Base-by-base conservation (phyloP, 2,888 invertebrate species). In the Polylopha cassiicola region DNA sequence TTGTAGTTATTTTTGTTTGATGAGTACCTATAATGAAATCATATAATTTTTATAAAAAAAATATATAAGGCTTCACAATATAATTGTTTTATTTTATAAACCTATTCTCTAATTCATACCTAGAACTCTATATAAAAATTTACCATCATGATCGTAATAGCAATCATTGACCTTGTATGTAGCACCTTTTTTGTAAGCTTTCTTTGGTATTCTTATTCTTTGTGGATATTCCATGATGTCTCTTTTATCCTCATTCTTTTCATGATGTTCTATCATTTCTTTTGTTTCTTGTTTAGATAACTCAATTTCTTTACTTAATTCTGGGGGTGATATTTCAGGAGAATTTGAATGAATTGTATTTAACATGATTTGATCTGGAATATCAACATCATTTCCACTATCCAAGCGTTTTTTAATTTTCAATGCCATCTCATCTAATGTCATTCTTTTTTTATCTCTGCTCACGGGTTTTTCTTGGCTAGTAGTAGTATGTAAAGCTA, bases 81-180 rank as follows among this genome's bases (percentile, higher is more conserved):
- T 28, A 49, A 50, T 51, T 66, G 65, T 78, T 78, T 80, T 73
- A 76, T 76, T 79, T 62, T 46, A 28, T 22, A 16, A 22, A 37
- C 28, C 44, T 44, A 36, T 14, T 51, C 43, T 48, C n/a, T 55
- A 60, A 41, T 52, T 58, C 88, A 92, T 88, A 43, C 92, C 92
- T 47, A 93, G 89, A 27, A 94, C 91, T 58, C 93, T 87, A 65
- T 94, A 95, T 38, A 95, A 80, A 79, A 95, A 93, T 64, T 84
- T 87, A 0, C 95, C 95, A 81, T 94, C 91, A 65, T 90, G 87
- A 62, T 94, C 92, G 72, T 95, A 95, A 66, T 90, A 95, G 55
- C 92, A 91, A 72, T 95, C 93, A 47, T 91, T 88, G 0, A 94
- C 84, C 74, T 90, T 91, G 61, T 93, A 95, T 4, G 90, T 90